These are phyloP conservation scores for Prunella strophiata DNA, from an alignment of 2,797 vertebrate species.

Conservation along the genomic window DNA sequence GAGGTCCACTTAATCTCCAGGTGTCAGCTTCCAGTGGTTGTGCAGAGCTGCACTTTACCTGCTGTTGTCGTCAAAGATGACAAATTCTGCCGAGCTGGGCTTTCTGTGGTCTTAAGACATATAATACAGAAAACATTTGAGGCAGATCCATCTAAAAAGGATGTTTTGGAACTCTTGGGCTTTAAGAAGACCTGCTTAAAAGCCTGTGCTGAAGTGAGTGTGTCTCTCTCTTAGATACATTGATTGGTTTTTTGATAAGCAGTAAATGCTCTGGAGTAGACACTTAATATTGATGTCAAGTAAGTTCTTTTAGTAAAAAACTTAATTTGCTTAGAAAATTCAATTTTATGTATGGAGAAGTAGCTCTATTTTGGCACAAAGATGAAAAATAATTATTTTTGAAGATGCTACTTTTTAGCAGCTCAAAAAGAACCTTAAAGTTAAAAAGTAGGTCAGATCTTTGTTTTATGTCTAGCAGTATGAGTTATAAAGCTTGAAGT, in stretches of 20 bases:
- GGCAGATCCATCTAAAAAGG: conserved; percentile 81
- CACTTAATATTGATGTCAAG: background rate
- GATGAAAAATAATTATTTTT: background rate
- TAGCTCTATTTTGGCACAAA: background rate
- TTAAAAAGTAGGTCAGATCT: background rate
- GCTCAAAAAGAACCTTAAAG: background rate
- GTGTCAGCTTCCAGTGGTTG: conserved; percentile 81
- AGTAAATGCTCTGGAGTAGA: background rate
- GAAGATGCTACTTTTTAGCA: background rate
- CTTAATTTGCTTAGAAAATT: background rate
- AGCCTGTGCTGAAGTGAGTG: conserved; percentile 95
- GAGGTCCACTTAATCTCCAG: conserved; percentile 72
- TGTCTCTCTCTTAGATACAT: background rate
- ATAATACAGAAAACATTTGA: conserved; percentile 84
- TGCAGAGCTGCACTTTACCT: conserved; percentile 87
- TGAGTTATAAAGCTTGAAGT: background rate
- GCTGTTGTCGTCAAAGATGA: conserved; percentile 81
- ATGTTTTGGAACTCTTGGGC: conserved; percentile 87
- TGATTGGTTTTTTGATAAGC: background rate
- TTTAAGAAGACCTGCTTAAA: conserved; percentile 99
- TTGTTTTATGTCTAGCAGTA: background rate
- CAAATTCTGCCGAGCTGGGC: conserved; percentile 89
- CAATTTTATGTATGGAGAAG: background rate
- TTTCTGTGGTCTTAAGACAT: conserved; percentile 92
- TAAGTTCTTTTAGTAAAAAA: background rate